Evolutionary conservation across 2,797 vertebrate species (phyloP).

Genomic region (Chelmon rostratus): DNA sequence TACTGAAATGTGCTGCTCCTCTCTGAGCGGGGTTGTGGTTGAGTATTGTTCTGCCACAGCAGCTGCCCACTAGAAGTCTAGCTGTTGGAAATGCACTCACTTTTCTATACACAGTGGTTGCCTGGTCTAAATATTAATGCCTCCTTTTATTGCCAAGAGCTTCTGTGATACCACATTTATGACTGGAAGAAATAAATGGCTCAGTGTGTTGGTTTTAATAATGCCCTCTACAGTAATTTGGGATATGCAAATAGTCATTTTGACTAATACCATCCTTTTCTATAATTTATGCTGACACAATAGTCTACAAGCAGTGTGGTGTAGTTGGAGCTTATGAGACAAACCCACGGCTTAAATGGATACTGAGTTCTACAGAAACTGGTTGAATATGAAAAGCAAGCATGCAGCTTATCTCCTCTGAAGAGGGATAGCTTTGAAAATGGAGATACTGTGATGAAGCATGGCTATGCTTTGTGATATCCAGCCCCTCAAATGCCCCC

Average conservation of each 20-base stretch:
- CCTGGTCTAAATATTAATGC: slow-evolving; percentile 60
- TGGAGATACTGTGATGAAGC: slow-evolving; percentile 36
- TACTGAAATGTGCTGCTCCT: slow-evolving; percentile 32
- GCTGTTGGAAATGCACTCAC: slow-evolving; percentile 9
- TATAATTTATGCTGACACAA: slow-evolving; percentile 57
- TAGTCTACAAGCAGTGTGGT: slow-evolving; percentile 41
- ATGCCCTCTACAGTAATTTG: slow-evolving; percentile 58
- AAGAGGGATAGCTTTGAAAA: slow-evolving; percentile 42
- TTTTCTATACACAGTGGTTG: slow-evolving; percentile 21
- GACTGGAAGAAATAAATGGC: slow-evolving; percentile 59
- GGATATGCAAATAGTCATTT: slow-evolving; percentile 69
- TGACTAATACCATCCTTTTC: slow-evolving; percentile 58
- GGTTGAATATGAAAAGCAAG: slow-evolving; percentile 46
- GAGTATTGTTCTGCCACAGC: slow-evolving; percentile 33
- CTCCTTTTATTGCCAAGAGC: slow-evolving; percentile 51
- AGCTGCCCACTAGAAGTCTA: slow-evolving; percentile 5
- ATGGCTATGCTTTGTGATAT: slow-evolving; percentile 37
- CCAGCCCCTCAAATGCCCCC: slow-evolving; percentile 10
- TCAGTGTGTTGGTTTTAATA: slow-evolving; percentile 65
- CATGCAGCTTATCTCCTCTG: slow-evolving; percentile 35
- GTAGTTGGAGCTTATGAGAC: slow-evolving; percentile 26
- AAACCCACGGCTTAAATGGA: slow-evolving; percentile 44
- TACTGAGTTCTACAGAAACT: slow-evolving; percentile 46
- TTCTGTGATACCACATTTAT: slow-evolving; percentile 57
- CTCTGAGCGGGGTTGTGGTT: slow-evolving; percentile 26